Evolutionary conservation across 2,113 vertebrate genomes (phyloP), one percentile per base, ranked within the genome.

Genomic region (Paracanthobrama guichenoti): DNA sequence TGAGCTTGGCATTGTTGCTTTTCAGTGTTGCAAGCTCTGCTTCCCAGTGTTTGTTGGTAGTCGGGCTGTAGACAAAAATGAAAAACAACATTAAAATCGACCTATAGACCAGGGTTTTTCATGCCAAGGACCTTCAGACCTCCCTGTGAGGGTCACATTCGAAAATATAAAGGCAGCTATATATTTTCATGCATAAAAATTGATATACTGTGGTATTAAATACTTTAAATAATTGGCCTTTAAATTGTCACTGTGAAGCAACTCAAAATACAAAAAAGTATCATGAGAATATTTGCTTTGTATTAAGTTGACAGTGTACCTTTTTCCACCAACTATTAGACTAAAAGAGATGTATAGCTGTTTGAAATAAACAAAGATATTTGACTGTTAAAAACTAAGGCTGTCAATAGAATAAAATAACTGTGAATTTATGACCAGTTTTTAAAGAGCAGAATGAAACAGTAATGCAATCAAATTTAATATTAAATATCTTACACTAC

Each of bases 1-100:
- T 99, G 87, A 99, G 96, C 86, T 99, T 99, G 90, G 98, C 97
- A 2, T 99, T 99, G 92, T 98, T 99, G 89, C 97, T 97, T 93
- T 99, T 99, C 77, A 99, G 96, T 0, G 98, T 96, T 81, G 97
- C 97, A 90, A 99, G 93, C 91, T 99, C 97, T 87, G 98, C 97
- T 90, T 99, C 98, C 98, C 98, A 99, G 53, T 99, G 98, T 92
- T 99, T 99, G 92, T 95, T 98, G 95, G 94, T 93, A 78, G 91
- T 90, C 0, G 94, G 93, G 90, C 94, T 95, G 87, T 78, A 28
- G 84, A 50, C 14, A 50, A 69, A 81, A 80, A 73, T 53, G 0
- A 55, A 14, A n/a, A 74, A 79, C n/a, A 39, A 46, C 20, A 20
- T 46, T 39, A 84, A 64, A 84, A 18, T 39, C 26, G 26, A 59